These are phyloP conservation scores for Plodia interpunctella DNA, from an alignment of 1,140 invertebrate species.

Conservation along the genomic window DNA sequence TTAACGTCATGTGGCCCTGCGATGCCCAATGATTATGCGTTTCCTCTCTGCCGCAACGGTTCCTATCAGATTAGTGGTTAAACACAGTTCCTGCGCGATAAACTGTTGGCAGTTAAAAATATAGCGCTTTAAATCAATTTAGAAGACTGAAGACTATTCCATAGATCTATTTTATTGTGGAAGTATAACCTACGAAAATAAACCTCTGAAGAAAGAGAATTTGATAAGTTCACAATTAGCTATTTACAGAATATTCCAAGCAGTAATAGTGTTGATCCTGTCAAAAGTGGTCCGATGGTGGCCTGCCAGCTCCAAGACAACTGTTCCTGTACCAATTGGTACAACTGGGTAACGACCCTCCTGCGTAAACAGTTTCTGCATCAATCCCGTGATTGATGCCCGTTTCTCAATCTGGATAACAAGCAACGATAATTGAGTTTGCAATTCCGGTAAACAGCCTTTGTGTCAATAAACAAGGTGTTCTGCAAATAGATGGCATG, in stretches of 20 bases:
- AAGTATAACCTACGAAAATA: no score
- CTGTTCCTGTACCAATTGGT: neutral
- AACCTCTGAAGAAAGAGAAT: no score
- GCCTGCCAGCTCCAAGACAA: neutral
- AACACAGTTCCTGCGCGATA: no score
- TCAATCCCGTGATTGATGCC: neutral
- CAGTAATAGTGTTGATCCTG: neutral
- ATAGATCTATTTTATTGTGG: no score
- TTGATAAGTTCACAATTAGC: neutral
- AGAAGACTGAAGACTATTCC: no score
- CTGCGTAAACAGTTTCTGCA: neutral
- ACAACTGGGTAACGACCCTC: constrained; percentile 3
- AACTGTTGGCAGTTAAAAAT: no score
- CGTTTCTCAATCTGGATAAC: neutral
- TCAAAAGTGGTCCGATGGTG: neutral
- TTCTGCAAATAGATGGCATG: neutral
- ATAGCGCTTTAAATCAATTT: no score
- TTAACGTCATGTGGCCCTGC: no score
- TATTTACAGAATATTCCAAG: neutral
- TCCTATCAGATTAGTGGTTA: no score
- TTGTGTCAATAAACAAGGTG: neutral
- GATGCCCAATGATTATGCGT: no score
- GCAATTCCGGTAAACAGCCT: neutral
- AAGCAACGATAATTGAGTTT: neutral
- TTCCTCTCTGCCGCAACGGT: no score